Conservation (phyloP, 2,113 vertebrate species). For the Pagrus major region DNA sequence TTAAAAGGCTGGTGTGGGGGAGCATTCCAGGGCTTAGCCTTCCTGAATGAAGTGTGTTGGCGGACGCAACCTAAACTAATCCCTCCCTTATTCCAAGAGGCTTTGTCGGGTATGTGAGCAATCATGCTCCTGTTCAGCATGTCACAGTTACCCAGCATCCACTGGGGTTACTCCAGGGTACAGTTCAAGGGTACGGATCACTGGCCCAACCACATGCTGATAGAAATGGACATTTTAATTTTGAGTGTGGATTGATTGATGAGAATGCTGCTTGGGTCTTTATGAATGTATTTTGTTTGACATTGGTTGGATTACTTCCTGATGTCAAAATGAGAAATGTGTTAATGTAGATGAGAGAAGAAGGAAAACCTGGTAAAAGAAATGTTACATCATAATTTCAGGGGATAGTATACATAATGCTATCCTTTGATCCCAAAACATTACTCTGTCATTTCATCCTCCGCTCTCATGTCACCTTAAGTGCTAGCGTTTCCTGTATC, state of each 20-base stretch:
- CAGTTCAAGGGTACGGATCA: conserved; percentile 58
- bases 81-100: conserved; percentile 75
- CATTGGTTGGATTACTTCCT: conserved; percentile 5
- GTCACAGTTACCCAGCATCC: conserved; percentile 50
- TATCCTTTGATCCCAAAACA: conserved; percentile 60
- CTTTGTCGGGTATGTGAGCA: conserved; percentile 79
- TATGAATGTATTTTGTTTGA: neutral
- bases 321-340: neutral
- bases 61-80: conserved; percentile 72
- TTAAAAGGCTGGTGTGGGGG: conserved; percentile 54
- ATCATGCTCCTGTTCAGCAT: conserved; percentile 69
- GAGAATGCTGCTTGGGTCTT: neutral
- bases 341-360: neutral
- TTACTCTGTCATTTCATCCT: conserved; percentile 66
- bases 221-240: conserved; percentile 24
- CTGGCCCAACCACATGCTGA: conserved; percentile 5
- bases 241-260: conserved; percentile 2
- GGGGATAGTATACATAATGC: conserved; percentile 51
- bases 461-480: conserved; percentile 62
- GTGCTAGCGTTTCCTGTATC: conserved; percentile 81
- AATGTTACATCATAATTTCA: conserved; percentile 40
- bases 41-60: conserved; percentile 72
- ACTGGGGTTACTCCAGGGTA: conserved; percentile 46
- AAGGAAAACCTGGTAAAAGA: conserved; percentile 51
- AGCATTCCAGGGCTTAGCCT: conserved; percentile 77